Evolutionary conservation across 2,888 invertebrate species (phyloP), one percentile per base, ranked within the genome.

Genomic region (Drosophila peninsularis): DNA sequence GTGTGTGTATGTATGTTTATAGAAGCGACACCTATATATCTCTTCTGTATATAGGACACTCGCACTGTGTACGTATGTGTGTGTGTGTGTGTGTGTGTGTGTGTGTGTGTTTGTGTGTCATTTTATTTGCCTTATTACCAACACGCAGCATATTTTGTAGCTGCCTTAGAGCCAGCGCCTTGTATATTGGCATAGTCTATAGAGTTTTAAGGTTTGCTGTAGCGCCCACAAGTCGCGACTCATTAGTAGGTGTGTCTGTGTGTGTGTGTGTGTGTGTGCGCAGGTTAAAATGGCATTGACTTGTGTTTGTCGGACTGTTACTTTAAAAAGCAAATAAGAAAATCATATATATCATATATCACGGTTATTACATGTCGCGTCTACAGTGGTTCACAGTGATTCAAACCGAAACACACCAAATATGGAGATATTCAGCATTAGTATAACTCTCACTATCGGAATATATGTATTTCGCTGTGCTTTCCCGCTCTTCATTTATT

Each of bases 101-200:
- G 24, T 41, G 42, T 71, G 49, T 71, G 79, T 57, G 10, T 37
- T 21, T 37, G 50, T 50, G 56, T 72, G 79, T 54, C 62, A 72
- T 71, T 80, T 80, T 79, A 81, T 82, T 84, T 88, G 79, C 73
- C 79, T 82, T 85, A 86, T 88, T 86, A 82, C 82, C 69, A 81
- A 71, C 85, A 86, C 82, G 88, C 85, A 85, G 88, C 79, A 82
- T 87, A 80, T 79, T 85, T 85, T 73, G 82, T 85, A 70, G 82
- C 78, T 80, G 78, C 62, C 86, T 84, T 82, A 85, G 73, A 68
- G 55, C 32, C 77, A 71, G 63, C 71, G 64, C 69, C 73, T 44
- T 71, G 69, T 71, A 74, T 66, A 69, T 67, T 60, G 39, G 36
- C 49, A 37, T 19, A 41, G 62, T 47, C 55, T 57, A 45, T 62